phyloP scores from a whole-genome alignment of 2,113 vertebrate species.

The Egretta garzetta region DNA sequence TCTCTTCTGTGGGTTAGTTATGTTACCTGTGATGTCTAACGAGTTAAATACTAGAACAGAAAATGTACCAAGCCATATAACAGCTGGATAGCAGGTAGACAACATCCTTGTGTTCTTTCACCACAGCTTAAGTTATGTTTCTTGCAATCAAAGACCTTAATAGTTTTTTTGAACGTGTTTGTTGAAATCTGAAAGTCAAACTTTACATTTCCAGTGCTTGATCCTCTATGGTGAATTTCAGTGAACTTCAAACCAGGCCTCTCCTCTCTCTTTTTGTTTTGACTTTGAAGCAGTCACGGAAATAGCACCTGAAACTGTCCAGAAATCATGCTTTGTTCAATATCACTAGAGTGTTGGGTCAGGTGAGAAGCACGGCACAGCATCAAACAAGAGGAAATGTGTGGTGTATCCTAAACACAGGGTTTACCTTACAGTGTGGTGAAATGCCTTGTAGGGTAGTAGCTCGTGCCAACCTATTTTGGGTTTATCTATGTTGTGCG shows the following conservation, averaged over 20 bases:
- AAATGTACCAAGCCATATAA: background rate
- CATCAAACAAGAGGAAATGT: background rate
- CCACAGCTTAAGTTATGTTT: background rate
- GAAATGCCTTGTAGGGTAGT: background rate
- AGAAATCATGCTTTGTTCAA: background rate
- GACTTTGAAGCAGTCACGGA: background rate
- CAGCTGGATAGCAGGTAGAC: background rate
- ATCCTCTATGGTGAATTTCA: background rate
- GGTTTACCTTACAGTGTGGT: background rate
- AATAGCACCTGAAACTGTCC: background rate
- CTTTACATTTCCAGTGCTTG: background rate
- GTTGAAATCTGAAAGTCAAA: background rate
- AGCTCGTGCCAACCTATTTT: background rate
- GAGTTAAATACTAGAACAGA: background rate
- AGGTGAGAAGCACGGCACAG: background rate
- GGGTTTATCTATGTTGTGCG: background rate
- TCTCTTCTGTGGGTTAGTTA: background rate
- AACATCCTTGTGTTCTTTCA: background rate
- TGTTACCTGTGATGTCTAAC: background rate
- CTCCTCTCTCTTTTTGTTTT: background rate
- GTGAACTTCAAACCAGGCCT: background rate
- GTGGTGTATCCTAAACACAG: background rate
- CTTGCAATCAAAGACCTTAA: background rate
- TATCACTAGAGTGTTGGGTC: background rate
- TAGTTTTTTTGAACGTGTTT: background rate